These are phyloP conservation scores for Chironomus riparius DNA, from an alignment of 2,888 invertebrate species.

Conservation along the genomic window DNA sequence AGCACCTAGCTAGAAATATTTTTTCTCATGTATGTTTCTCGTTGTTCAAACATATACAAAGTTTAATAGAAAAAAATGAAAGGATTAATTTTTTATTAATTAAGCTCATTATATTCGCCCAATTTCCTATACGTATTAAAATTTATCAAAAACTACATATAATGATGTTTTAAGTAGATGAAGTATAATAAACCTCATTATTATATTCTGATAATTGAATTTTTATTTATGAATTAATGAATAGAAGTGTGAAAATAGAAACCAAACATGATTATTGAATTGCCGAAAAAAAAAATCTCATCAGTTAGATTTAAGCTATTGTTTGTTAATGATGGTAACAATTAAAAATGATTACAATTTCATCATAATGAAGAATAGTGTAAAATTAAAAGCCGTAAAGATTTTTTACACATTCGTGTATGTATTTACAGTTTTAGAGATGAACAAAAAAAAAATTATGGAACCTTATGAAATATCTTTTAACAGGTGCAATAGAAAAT, in stretches of 20 bases:
- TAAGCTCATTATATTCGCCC: conserved; percentile 7
- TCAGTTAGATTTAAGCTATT: neutral
- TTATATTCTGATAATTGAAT: neutral
- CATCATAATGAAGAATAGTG: neutral
- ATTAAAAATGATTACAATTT: neutral
- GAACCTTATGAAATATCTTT: neutral
- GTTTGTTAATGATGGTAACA: neutral
- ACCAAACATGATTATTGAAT: neutral
- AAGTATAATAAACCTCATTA: neutral
- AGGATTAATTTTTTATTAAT: conserved; percentile 8
- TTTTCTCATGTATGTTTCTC: neutral
- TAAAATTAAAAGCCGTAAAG: neutral
- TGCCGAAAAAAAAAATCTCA: neutral
- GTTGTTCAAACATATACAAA: neutral
- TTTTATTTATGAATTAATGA: neutral
- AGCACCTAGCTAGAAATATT: neutral
- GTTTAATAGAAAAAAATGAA: neutral
- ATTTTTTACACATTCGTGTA: neutral
- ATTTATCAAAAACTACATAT: neutral
- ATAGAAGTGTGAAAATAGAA: conserved; percentile 10
- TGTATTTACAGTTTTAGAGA: neutral
- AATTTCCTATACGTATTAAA: neutral
- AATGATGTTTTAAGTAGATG: neutral
- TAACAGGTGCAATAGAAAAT: conserved; percentile 16
- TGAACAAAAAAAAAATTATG: neutral